Conservation (phyloP, 2,888 invertebrate genomes). For the Mactromeris polynyma region DNA sequence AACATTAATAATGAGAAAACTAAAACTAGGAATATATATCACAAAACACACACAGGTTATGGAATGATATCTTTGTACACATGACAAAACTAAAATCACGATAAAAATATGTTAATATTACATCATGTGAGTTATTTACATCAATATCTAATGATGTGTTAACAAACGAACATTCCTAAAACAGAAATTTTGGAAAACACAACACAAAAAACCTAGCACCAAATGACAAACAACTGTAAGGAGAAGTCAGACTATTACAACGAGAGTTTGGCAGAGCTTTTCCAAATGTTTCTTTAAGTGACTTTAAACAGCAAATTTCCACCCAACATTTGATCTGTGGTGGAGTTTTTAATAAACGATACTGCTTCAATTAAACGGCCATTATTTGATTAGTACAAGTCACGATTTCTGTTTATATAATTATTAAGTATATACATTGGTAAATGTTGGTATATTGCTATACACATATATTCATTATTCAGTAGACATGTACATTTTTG, state of each 20-base stretch:
- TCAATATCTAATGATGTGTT: neutral
- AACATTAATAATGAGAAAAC: neutral
- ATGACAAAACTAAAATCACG: neutral
- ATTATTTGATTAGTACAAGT: too few species aligned
- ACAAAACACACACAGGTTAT: neutral
- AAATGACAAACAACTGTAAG: neutral
- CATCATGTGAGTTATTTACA: neutral
- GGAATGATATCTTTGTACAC: constrained; percentile 9
- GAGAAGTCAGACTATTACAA: neutral
- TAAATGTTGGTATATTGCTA: too few species aligned
- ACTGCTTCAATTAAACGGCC: too few species aligned
- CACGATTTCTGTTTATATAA: too few species aligned
- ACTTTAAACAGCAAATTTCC: too few species aligned
- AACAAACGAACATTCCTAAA: neutral
- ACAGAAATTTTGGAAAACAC: neutral
- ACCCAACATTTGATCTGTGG: too few species aligned
- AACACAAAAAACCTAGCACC: neutral
- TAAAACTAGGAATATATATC: constrained; percentile 10
- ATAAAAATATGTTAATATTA: neutral
- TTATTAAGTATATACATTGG: too few species aligned
- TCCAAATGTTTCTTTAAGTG: too few species aligned
- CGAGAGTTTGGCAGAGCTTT: too few species aligned
- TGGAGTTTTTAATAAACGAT: too few species aligned
- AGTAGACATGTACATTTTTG: too few species aligned
- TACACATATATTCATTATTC: too few species aligned